Percentiles rank a stretch among this genome's conserved stretches.
These are phyloP conservation scores for Orchestia grillus DNA, from an alignment of 1,140 invertebrate species.

Conservation along the genomic window DNA sequence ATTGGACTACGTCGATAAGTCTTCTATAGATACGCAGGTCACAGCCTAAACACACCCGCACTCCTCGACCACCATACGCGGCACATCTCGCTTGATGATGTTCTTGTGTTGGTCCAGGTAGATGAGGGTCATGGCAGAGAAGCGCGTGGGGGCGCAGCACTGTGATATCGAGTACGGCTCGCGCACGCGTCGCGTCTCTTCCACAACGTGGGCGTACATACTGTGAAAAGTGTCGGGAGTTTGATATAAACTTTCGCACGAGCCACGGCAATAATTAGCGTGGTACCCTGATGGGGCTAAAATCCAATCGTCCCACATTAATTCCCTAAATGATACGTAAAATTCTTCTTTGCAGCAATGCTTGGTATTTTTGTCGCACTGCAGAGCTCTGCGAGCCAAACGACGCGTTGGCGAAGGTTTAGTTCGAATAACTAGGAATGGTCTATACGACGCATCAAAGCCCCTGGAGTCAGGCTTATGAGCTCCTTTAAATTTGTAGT, in stretches of 20 bases:
- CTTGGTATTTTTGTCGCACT: constrained; percentile 82
- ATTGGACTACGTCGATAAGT: constrained; percentile 68
- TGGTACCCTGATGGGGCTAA: constrained; percentile 88
- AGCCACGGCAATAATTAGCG: constrained; percentile 94
- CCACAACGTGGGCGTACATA: constrained; percentile 90
- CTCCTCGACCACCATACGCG: constrained; percentile 96
- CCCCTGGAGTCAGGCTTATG: constrained; percentile 68
- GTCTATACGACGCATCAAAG: constrained; percentile 76
- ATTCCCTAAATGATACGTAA: constrained; percentile 89
- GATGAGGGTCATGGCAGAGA: constrained; percentile 91
- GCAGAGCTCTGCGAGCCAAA: constrained; percentile 83
- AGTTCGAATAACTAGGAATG: constrained; percentile 87
- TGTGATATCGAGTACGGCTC: constrained; percentile 79
- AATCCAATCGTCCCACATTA: constrained; percentile 96
- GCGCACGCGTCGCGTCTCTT: constrained; percentile 85
- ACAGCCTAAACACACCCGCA: constrained; percentile 81
- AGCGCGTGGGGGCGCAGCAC: constrained; percentile 94
- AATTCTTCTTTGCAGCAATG: constrained; percentile 92
- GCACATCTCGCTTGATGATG: constrained; percentile 93
- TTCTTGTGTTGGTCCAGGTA: constrained; percentile 92
- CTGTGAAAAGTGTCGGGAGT: constrained; percentile 87
- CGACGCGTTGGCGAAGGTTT: constrained; percentile 76
- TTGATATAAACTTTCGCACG: constrained; percentile 78
- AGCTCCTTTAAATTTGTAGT: constrained; percentile 65
- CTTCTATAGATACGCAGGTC: constrained; percentile 64